These are phyloP conservation scores for Eretmocerus hayati DNA, from an alignment of 2,888 invertebrate genomes.

Conservation along the genomic window DNA sequence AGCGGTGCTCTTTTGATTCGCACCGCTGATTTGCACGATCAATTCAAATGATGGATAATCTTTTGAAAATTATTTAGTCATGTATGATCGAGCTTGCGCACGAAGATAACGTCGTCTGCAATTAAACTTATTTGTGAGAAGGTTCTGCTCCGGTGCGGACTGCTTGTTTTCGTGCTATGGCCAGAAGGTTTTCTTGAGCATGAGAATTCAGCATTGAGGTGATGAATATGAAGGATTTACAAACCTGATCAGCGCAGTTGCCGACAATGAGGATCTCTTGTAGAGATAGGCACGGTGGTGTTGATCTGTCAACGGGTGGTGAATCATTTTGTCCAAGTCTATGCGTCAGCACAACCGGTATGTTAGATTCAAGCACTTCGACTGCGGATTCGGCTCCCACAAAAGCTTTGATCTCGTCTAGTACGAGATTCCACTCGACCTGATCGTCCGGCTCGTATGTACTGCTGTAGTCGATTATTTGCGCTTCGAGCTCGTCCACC, in stretches of 20 bases:
- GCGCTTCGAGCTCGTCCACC: conserved; percentile 84
- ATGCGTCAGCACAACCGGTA: conserved; percentile 78
- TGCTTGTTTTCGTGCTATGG: too few relatives aligned
- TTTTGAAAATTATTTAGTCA: too few relatives aligned
- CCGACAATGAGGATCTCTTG: conserved; percentile 94
- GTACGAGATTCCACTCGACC: conserved; percentile 88
- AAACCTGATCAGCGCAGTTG: conserved; percentile 83
- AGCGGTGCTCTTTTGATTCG: too few relatives aligned
- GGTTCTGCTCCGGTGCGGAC: too few relatives aligned
- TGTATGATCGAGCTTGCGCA: too few relatives aligned
- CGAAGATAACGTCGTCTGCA: too few relatives aligned
- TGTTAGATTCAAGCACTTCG: conserved; percentile 75
- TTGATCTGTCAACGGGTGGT: conserved; percentile 80
- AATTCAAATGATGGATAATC: too few relatives aligned
- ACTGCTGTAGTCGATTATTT: conserved; percentile 90
- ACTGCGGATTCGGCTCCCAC: conserved; percentile 88
- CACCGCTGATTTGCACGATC: too few relatives aligned
- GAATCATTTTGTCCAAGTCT: conserved; percentile 77
- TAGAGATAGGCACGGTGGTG: conserved; percentile 77
- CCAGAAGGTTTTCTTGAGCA: too few relatives aligned
- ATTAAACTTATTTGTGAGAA: too few relatives aligned
- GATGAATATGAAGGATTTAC: too few relatives aligned
- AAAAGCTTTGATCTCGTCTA: conserved; percentile 91
- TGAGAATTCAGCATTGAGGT: too few relatives aligned
- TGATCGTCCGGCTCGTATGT: conserved; percentile 93